Evolutionary conservation across 2,113 vertebrate genomes (phyloP), one percentile per base, ranked within the genome.

Genomic region (Suncus etruscus): DNA sequence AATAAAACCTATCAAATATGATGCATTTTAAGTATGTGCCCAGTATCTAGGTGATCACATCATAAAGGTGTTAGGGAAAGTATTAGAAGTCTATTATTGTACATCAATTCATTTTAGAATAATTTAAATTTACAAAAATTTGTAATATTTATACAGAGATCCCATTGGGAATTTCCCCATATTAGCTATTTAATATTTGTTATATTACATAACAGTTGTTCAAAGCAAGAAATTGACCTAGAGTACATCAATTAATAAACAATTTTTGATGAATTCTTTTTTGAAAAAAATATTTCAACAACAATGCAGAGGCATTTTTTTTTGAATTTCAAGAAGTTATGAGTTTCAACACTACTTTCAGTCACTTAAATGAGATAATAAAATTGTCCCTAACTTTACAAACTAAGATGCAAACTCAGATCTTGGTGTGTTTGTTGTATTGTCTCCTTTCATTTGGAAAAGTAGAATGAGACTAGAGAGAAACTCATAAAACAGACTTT

Each of bases 391-490:
- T 97, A 96, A 97, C 95, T 97, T 97, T 95, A 80, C 91, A 98
- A 98, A 98, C 98, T 97, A 98, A 98, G 97, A 97, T 97, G 96
- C 98, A 98, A 98, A 98, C 97, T 97, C 95, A 98, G 98, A 98
- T 97, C 97, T 97, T 96, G 97, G 97, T 97, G 96, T 97, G 96
- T 98, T 98, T 98, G 98, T 98, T 97, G 96, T 96, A 97, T 97
- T 98, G 98, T 99, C 98, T 98, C 98, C 98, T 99, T 97, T 98
- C 98, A 98, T 99, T 98, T 97, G 93, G 97, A 98, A 97, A 98
- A 97, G 96, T 97, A 98, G 97, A 96, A 88, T 84, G 94, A 93
- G 91, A 96, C 97, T 97, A 97, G 96, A 97, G 97, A 97, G 93
- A 98, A 96, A 92, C 97, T 97, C 98, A 98, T 98, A 98, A 98